phyloP scores from a whole-genome alignment of 1,140 invertebrate species.

The Drosophila sucinea region DNA sequence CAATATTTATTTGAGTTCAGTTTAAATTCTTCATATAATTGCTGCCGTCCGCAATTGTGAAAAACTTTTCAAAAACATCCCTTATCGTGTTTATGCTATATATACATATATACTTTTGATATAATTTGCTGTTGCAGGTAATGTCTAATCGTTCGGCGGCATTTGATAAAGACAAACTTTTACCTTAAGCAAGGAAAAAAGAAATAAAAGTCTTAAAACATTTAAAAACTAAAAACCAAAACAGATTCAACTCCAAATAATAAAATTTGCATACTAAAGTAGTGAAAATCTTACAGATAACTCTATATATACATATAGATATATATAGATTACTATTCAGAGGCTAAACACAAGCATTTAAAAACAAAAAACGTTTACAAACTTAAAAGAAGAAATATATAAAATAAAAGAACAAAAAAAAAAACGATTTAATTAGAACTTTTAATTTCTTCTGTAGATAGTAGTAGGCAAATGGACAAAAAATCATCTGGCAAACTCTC shows the following conservation, averaged over 20 bases:
- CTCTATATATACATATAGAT: conserved; percentile 33
- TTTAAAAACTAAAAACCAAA: conserved; percentile 20
- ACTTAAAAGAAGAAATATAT: neutral
- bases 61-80: neutral
- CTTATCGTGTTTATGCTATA: neutral
- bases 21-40: conserved; percentile 43
- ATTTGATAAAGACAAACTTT: conserved; percentile 23
- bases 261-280: conserved; percentile 53
- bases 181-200: conserved; percentile 22
- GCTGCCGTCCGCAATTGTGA: conserved; percentile 71
- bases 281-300: conserved; percentile 40
- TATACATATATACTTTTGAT: neutral
- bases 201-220: conserved; percentile 16
- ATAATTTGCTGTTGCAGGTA: neutral
- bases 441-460: too few species aligned
- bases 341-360: conserved; percentile 35
- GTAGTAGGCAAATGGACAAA: too few species aligned
- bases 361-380: conserved; percentile 8
- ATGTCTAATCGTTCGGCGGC: conserved; percentile 19
- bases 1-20: neutral
- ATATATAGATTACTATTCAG: conserved; percentile 36
- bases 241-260: conserved; percentile 7
- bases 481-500: too few species aligned
- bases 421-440: neutral
- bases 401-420: conserved; percentile 23